Conservation (phyloP, 2,888 invertebrate genomes). For the Aphidoletes aphidimyza region DNA sequence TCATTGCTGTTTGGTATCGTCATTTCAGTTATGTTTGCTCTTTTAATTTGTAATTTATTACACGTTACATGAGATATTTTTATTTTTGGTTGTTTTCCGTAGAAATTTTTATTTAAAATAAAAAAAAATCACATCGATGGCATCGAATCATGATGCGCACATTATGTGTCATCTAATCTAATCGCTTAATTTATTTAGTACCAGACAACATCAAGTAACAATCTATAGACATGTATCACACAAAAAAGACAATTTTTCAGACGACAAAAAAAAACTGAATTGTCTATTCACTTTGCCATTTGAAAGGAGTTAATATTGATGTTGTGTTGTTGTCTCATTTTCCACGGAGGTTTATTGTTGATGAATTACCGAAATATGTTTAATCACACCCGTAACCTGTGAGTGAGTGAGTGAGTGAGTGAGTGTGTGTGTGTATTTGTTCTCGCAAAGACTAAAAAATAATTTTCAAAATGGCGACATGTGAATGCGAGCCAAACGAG, state of each 20-base stretch:
- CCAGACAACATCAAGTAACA: neutral
- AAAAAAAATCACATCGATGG: neutral
- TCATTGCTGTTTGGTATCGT: neutral
- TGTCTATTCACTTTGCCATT: neutral
- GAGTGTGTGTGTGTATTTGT: too few relatives aligned
- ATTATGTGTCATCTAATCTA: neutral
- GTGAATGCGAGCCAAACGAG: neutral
- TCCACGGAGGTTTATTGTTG: neutral
- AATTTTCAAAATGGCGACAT: slow-evolving; percentile 50
- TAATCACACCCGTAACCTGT: neutral
- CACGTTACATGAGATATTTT: slow-evolving; percentile 50
- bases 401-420: neutral
- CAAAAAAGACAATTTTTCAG: slow-evolving; percentile 8
- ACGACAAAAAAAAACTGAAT: too few relatives aligned
- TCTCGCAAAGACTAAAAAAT: neutral
- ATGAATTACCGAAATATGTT: slow-evolving; percentile 50
- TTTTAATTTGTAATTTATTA: slow-evolving; percentile 54
- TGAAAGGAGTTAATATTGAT: neutral
- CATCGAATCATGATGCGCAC: neutral
- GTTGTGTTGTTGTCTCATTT: neutral
- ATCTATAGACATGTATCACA: neutral
- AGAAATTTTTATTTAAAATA: too few relatives aligned
- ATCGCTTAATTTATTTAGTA: slow-evolving; percentile 25
- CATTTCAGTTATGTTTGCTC: slow-evolving; percentile 44
- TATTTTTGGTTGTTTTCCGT: neutral